These are phyloP conservation scores for Xenopus laevis DNA, from an alignment of 2,113 vertebrate genomes.

Conservation along the genomic window DNA sequence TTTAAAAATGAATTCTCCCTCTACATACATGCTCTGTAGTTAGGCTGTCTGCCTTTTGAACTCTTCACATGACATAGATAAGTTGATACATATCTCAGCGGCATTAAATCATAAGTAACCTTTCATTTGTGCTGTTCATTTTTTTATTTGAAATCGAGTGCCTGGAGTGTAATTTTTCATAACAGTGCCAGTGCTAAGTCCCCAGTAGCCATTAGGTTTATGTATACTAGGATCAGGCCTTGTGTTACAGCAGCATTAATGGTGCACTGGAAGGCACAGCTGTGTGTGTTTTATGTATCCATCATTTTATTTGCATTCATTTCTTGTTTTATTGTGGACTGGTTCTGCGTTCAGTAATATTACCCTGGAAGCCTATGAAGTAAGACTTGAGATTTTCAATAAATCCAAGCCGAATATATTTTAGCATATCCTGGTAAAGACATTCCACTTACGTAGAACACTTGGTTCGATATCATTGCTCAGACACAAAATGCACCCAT, in stretches of 20 bases:
- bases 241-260: constrained; percentile 27
- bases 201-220: constrained; percentile 11
- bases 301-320: constrained; percentile 34
- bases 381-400: background rate
- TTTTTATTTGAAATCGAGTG: background rate
- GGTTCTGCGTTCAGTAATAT: constrained; percentile 34
- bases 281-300: constrained; percentile 4
- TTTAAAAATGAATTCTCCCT: no score
- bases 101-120: no score
- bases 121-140: background rate
- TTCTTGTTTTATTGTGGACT: constrained; percentile 42
- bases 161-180: background rate
- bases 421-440: constrained; percentile 47
- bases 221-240: constrained; percentile 34
- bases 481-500: constrained; percentile 30
- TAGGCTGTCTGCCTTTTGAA: no score
- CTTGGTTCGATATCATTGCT: constrained; percentile 38
- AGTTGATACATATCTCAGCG: no score
- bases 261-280: constrained; percentile 6
- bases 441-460: constrained; percentile 38
- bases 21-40: no score
- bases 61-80: no score
- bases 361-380: constrained; percentile 30
- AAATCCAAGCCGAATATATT: constrained; percentile 32
- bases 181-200: background rate